A percentile compares a stretch with the other conserved stretches of the same genome.
Conservation (phyloP, 2,113 vertebrate species). For the Gila orcuttii region DNA sequence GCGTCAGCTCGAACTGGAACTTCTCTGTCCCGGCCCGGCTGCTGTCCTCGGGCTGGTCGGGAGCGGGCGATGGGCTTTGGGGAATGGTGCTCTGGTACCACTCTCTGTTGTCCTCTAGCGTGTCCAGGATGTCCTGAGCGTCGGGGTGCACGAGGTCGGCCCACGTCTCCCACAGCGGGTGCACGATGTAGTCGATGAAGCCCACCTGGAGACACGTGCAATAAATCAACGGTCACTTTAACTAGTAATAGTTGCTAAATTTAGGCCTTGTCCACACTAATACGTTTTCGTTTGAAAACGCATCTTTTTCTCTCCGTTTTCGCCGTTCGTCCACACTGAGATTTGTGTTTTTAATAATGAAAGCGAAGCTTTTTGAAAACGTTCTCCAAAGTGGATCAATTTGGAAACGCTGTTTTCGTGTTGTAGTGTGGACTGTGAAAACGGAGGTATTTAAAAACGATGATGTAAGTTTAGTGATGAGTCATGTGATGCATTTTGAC, state of each 20-base stretch:
- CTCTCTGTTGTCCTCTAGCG: conserved; percentile 88
- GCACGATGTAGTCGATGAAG: conserved; percentile 91
- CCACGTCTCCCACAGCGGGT: conserved; percentile 90
- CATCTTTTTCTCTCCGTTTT: no score
- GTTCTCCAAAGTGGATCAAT: no score
- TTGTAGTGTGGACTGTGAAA: no score
- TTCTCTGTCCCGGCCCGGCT: conserved; percentile 78
- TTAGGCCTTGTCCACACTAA: no score
- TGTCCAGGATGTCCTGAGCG: conserved; percentile 88
- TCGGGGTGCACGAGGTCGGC: conserved; percentile 88
- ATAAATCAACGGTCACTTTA: background rate
- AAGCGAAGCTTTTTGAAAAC: no score
- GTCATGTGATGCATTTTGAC: no score
- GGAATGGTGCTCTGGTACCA: conserved; percentile 94
- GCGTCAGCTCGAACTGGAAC: conserved; percentile 88
- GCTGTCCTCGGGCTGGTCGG: conserved; percentile 80
- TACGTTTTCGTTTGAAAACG: no score
- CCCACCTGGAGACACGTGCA: conserved; percentile 76
- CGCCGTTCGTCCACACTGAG: no score
- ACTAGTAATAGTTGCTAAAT: conserved; percentile 62
- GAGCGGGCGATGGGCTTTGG: conserved; percentile 85
- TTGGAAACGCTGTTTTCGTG: no score
- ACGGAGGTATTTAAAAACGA: no score
- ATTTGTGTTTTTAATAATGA: no score
- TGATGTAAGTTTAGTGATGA: no score